These are phyloP conservation scores for Melitaea cinxia DNA, from an alignment of 1,140 invertebrate genomes.

Conservation along the genomic window DNA sequence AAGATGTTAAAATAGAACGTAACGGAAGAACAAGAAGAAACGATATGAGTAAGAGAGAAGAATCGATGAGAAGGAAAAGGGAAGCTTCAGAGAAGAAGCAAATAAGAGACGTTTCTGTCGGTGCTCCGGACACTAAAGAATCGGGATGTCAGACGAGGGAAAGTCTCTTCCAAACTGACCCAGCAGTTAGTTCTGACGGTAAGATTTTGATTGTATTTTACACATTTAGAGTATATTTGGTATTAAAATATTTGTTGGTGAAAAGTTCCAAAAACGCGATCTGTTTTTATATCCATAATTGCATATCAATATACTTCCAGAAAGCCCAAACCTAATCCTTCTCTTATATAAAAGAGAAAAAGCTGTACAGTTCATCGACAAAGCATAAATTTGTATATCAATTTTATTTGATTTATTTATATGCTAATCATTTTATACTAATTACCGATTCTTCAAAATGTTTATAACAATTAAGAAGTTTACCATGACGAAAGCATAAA, in stretches of 20 bases:
- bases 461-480: background rate
- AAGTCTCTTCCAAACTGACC: slow-evolving; percentile 85
- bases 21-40: slow-evolving; percentile 67
- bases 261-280: no score
- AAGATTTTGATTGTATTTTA: slow-evolving; percentile 28
- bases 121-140: slow-evolving; percentile 87
- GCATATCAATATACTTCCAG: no score
- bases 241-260: no score
- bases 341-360: no score
- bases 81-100: slow-evolving; percentile 63
- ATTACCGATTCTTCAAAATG: no score
- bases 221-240: background rate
- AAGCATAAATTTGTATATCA: no score
- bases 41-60: slow-evolving; percentile 68
- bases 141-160: slow-evolving; percentile 90
- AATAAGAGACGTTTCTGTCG: slow-evolving; percentile 70
- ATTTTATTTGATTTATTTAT: no score
- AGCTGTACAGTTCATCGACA: no score
- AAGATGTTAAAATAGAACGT: slow-evolving; percentile 62
- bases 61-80: slow-evolving; percentile 60
- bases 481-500: background rate
- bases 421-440: no score
- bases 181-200: slow-evolving; percentile 70
- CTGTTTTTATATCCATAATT: no score
- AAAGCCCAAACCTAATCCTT: no score